Base-by-base conservation (phyloP, 2,113 vertebrate species). In the Camelus bactrianus region DNA sequence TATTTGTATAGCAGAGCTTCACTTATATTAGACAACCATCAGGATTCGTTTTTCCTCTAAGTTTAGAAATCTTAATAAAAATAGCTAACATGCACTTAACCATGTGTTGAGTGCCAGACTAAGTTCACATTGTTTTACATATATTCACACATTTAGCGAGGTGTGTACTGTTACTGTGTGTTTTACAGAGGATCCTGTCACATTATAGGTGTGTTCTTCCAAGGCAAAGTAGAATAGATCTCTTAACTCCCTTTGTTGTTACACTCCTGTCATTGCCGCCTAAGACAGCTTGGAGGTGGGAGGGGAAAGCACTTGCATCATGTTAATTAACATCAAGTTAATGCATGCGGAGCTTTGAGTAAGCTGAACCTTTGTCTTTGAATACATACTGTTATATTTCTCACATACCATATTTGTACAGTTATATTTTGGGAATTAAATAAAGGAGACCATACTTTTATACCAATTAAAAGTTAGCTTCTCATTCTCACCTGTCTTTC, bases 361-460 rank as follows among this genome's bases (percentile, higher is more conserved):
- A 62, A 75, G 86, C 42, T 89, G 67, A 83, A 69, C 30, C n/a
- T 91, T 91, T 93, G 26, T 77, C 38, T 72, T 93, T 91, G 50
- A 48, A 52, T 69, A 22, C n/a, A 72, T 83, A 69, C 20, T 65
- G 11, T 77, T 94, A 2, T n/a, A 82, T 89, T 90, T 89, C n/a
- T 60, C 83, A 13, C 35, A 22, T 79, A 46, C 56, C 58, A 6
- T 86, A 64, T 50, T 56, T 73, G 6, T 65, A 70, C 14, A 30
- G 58, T 84, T 95, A 79, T 20, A 30, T 70, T 94, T 96, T 94
- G 69, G 35, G 32, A 89, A 94, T 87, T 80, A 93, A 94, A 56
- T 82, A n/a, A 82, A 88, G 24, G 35, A 92, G 54, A 67, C 30
- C 20, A 65, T 94, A 56, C 30, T 83, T 97, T 54, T 19, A 8